Conservation (phyloP, 2,113 vertebrate genomes). For the Mustela nigripes region DNA sequence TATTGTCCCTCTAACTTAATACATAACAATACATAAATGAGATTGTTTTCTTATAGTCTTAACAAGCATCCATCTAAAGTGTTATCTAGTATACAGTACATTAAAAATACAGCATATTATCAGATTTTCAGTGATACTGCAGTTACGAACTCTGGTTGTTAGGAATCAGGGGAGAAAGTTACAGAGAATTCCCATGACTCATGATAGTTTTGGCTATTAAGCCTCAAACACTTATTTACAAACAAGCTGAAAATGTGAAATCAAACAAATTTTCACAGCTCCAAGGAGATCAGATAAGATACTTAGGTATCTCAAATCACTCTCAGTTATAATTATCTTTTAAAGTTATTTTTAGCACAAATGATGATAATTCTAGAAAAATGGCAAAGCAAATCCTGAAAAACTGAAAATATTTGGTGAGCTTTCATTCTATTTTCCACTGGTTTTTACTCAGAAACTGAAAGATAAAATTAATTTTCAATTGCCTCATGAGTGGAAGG, state of each 20-base stretch:
- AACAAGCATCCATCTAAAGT: neutral
- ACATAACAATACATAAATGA: neutral
- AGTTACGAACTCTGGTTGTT: neutral
- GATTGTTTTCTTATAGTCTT: neutral
- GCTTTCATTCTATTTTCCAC: neutral
- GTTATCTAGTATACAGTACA: neutral
- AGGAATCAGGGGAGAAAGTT: neutral
- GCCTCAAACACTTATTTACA: constrained; percentile 21
- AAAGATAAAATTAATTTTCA: constrained; percentile 39
- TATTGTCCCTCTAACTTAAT: neutral
- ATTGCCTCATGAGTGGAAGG: neutral
- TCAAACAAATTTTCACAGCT: constrained; percentile 27
- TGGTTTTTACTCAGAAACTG: neutral
- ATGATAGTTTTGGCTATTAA: neutral
- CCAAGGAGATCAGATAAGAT: neutral
- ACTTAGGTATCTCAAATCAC: constrained; percentile 5
- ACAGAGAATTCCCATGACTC: neutral
- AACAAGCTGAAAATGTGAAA: constrained; percentile 45
- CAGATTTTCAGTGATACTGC: neutral
- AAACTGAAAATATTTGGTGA: neutral
- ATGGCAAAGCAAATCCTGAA: neutral
- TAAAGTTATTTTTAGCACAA: constrained; percentile 15
- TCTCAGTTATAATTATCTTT: constrained; percentile 50
- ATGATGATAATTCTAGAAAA: constrained; percentile 28
- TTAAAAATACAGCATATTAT: constrained; percentile 12